Conservation (phyloP, 2,888 invertebrate genomes). For the Strigamia crassipes region DNA sequence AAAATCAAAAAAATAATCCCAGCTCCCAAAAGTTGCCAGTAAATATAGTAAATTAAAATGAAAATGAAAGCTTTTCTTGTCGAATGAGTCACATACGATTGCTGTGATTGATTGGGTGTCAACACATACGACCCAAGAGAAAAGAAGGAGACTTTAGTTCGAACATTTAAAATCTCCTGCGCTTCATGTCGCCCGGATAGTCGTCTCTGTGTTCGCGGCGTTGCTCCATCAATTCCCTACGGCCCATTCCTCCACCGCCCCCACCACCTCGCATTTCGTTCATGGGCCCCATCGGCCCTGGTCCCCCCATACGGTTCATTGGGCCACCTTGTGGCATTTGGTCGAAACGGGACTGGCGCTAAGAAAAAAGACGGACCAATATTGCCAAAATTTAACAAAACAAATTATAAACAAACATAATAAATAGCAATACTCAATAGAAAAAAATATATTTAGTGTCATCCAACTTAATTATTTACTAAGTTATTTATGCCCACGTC, state of each 20-base stretch:
- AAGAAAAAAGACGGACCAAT: constrained; percentile 6
- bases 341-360: constrained; percentile 50
- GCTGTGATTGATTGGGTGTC: not conserved
- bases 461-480: not conserved
- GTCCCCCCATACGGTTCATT: constrained; percentile 44
- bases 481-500: not conserved
- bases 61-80: too few species aligned
- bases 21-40: too few species aligned
- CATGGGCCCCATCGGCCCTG: constrained; percentile 47
- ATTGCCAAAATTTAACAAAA: constrained; percentile 4
- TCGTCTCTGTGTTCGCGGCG: constrained; percentile 50
- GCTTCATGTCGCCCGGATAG: constrained; percentile 48
- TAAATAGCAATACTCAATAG: not conserved
- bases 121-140: not conserved
- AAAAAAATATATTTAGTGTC: not conserved
- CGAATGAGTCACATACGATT: not conserved
- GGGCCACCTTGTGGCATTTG: constrained; percentile 48
- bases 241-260: constrained; percentile 48
- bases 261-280: constrained; percentile 48
- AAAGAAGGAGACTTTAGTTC: not conserved
- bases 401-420: not conserved
- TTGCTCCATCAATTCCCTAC: constrained; percentile 50
- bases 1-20: not conserved
- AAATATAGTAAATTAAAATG: too few species aligned
- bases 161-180: constrained; percentile 45